phyloP scores from a whole-genome alignment of 2,888 invertebrate genomes.

The Pantelozetes paolii region DNA sequence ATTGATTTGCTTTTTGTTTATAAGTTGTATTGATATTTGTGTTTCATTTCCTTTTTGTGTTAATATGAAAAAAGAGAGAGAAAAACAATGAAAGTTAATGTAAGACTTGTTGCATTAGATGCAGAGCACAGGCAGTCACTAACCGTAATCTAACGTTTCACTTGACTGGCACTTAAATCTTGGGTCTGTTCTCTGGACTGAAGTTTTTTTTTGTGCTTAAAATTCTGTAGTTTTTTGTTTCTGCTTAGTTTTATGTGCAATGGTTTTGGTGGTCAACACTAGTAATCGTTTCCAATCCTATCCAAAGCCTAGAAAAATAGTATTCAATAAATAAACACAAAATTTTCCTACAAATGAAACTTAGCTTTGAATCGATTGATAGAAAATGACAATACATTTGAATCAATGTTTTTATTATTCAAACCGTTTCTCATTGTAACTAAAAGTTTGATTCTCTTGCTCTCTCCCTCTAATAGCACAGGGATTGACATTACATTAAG shows the following conservation, averaged over 20 bases:
- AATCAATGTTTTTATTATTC: neutral
- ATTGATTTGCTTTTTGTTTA: neutral
- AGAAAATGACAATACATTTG: too few relatives aligned
- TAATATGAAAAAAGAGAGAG: neutral
- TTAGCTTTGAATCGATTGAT: too few relatives aligned
- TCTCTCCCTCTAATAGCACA: too few relatives aligned
- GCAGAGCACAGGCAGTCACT: neutral
- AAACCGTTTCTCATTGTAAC: neutral
- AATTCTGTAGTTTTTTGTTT: neutral
- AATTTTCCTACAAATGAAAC: too few relatives aligned
- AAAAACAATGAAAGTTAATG: neutral
- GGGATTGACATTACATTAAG: neutral
- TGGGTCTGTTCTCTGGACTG: neutral
- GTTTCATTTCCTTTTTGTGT: slow-evolving; percentile 21
- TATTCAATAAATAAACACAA: too few relatives aligned
- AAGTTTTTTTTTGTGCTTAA: neutral
- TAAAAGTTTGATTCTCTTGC: too few relatives aligned
- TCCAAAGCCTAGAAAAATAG: too few relatives aligned
- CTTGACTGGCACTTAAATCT: slow-evolving; percentile 1
- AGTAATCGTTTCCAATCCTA: too few relatives aligned
- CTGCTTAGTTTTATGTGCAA: neutral
- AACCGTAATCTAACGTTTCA: slow-evolving; percentile 14
- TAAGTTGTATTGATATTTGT: slow-evolving; percentile 13
- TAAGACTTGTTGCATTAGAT: slow-evolving; percentile 20
- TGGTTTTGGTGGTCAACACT: neutral